Evolutionary conservation across 2,113 vertebrate genomes (phyloP), one percentile per base, ranked within the genome.

Genomic region (Crotophaga sulcirostris): DNA sequence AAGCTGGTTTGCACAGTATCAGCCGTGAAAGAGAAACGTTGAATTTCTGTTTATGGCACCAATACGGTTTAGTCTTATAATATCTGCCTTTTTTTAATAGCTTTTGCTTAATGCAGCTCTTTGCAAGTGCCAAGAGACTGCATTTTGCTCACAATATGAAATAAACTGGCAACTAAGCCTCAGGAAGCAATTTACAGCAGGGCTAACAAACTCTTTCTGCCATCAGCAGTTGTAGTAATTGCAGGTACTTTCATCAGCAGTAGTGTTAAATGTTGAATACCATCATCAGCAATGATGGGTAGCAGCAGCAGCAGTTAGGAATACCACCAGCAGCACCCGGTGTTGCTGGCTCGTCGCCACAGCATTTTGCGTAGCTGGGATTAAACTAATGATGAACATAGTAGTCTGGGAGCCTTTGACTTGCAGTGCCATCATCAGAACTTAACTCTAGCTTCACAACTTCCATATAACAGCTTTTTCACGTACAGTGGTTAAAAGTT

Each of bases 241-340:
- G 94, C 90, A 97, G 96, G 95, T 95, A 96, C 88, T 96, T 95
- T 88, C 67, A 94, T 93, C 95, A 97, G 90, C 96, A 93, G 67
- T 7, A 85, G 79, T 88, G 92, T 94, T 94, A 93, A 94, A 85
- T 93, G 94, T 19, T 96, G 95, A 94, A 97, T 93, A 74, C 88
- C 85, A 86, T 87, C 92, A 93, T 90, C 95, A 97, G 95, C 92
- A 92, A 51, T 77, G 94, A 93, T 88, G 90, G 58, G 94, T 54
- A 77, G 73, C 63, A 7, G 73, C 77, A 87, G 79, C 69, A 76
- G 87, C 6, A 79, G 73, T 60, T 84, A 83, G 82, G 63, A 96
- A 13, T 2, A 45, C 38, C 78, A 90, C 26, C 87, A 64, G 77
- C 66, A 87, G 56, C 94, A 90, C 54, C 84, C 54, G 13, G 84